phyloP scores from a whole-genome alignment of 2,888 invertebrate genomes.

The Nemotelus nigrinus region DNA sequence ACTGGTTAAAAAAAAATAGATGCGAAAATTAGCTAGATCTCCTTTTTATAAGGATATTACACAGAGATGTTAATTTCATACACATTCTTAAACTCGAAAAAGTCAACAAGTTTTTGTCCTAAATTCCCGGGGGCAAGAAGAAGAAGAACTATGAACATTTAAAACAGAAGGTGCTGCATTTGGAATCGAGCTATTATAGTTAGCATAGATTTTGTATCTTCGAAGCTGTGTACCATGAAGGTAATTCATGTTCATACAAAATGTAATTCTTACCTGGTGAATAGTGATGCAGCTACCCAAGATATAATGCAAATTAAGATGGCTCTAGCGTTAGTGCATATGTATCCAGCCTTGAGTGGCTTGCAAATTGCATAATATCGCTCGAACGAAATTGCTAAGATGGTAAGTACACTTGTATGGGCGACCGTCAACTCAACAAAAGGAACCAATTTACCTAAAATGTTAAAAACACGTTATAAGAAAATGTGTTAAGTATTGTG shows the following conservation, averaged over 20 bases:
- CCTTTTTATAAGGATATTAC: no score
- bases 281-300: conserved; percentile 85
- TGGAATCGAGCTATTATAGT: background rate
- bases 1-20: no score
- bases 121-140: no score
- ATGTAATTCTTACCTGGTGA: conserved; percentile 77
- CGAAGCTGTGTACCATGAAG: no score
- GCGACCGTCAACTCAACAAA: conserved; percentile 92
- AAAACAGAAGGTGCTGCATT: no score
- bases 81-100: no score
- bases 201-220: background rate
- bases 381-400: conserved; percentile 93
- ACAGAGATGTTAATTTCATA: no score
- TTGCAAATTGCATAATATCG: conserved; percentile 92
- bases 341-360: conserved; percentile 88
- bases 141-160: no score
- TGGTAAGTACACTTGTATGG: conserved; percentile 91
- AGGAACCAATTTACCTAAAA: conserved; percentile 87
- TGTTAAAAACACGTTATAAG: background rate
- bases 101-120: no score
- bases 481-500: background rate
- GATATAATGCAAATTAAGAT: conserved; percentile 83
- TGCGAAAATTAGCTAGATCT: no score
- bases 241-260: background rate
- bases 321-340: conserved; percentile 87